Conservation (phyloP, 2,113 vertebrate species). For the Candoia aspera region DNA sequence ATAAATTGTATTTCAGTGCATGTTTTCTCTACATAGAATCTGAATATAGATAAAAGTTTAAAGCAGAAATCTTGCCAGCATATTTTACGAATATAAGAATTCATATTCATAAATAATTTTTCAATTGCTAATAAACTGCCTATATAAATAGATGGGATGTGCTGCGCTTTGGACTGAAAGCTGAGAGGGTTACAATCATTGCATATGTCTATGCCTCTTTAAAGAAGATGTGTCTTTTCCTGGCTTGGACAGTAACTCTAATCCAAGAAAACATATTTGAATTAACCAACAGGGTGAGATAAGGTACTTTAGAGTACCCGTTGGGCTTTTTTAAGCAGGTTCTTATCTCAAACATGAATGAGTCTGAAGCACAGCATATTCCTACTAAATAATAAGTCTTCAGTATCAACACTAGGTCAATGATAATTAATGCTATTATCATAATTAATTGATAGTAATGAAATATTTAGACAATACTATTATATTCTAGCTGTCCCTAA, state of each 20-base stretch:
- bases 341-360: not conserved
- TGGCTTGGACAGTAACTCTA: too few relatives aligned
- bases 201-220: too few relatives aligned
- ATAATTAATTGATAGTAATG: conserved; percentile 35
- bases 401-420: conserved; percentile 11
- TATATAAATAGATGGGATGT: too few relatives aligned
- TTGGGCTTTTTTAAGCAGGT: too few relatives aligned
- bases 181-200: too few relatives aligned
- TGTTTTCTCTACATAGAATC: not conserved
- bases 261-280: too few relatives aligned
- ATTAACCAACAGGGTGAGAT: too few relatives aligned
- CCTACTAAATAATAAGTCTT: conserved; percentile 27
- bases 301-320: too few relatives aligned
- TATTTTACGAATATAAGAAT: too few relatives aligned
- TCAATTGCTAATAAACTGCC: too few relatives aligned
- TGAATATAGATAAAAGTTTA: not conserved
- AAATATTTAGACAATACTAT: not conserved
- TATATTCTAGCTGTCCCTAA: not conserved
- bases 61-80: not conserved
- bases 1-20: not conserved
- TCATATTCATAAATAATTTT: not conserved
- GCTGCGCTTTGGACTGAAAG: too few relatives aligned
- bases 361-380: conserved; percentile 31
- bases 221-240: too few relatives aligned
- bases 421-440: conserved; percentile 30